These are phyloP conservation scores for Antigone vipio DNA, from an alignment of 2,113 vertebrate species.

Conservation along the genomic window DNA sequence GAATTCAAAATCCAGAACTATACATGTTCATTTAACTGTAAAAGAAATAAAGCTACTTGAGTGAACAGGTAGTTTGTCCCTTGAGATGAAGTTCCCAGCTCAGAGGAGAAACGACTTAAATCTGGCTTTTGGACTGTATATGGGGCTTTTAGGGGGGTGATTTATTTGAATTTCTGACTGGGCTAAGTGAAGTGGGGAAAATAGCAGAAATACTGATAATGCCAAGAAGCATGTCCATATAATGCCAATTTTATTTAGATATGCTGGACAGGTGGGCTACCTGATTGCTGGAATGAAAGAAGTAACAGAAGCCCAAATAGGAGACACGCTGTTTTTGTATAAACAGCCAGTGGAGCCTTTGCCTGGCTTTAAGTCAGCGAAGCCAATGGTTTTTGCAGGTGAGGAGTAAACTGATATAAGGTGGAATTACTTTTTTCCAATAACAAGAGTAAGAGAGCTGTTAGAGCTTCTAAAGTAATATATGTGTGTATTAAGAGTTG, in stretches of 20 bases:
- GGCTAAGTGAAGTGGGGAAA: background rate
- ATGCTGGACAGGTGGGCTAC: slow-evolving; percentile 96
- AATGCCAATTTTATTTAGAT: slow-evolving; percentile 79
- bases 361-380: slow-evolving; percentile 93
- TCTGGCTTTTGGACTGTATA: background rate
- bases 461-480: background rate
- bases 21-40: background rate
- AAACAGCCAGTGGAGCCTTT: slow-evolving; percentile 89
- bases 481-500: background rate
- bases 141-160: background rate
- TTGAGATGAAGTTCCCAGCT: background rate
- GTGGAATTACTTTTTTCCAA: background rate
- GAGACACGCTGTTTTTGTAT: slow-evolving; percentile 89
- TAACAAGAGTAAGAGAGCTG: background rate
- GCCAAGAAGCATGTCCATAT: slow-evolving; percentile 46
- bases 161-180: background rate
- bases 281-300: slow-evolving; percentile 95
- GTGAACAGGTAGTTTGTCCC: background rate
- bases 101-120: background rate
- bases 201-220: background rate
- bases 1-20: background rate
- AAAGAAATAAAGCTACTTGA: background rate
- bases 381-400: slow-evolving; percentile 99
- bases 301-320: slow-evolving; percentile 97
- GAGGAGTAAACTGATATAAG: slow-evolving; percentile 54